Conservation (phyloP, 2,888 invertebrate genomes). For the Eupithecia pulchellata region DNA sequence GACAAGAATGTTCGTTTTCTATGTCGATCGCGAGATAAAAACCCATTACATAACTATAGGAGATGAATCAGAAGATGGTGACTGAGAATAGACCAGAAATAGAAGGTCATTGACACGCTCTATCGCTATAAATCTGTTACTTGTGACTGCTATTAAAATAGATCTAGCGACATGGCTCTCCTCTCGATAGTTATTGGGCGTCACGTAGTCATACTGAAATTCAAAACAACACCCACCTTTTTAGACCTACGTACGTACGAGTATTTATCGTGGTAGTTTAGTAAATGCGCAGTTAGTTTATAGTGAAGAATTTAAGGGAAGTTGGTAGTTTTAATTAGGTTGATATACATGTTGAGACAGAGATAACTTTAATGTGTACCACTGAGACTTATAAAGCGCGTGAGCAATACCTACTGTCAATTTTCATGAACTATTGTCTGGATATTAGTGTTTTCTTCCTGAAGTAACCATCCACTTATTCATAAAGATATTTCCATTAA, state of each 20-base stretch:
- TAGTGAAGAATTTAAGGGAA: not conserved
- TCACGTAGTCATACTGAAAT: slow-evolving; percentile 22
- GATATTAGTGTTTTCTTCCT: not conserved
- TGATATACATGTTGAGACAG: not conserved
- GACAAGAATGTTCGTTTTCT: not conserved
- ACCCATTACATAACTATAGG: slow-evolving; percentile 36
- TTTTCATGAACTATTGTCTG: not conserved
- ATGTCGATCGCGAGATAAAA: slow-evolving; percentile 7
- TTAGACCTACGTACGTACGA: not conserved
- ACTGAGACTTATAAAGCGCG: not conserved
- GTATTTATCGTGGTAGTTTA: not conserved
- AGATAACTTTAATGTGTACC: not conserved
- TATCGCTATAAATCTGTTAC: slow-evolving; percentile 49
- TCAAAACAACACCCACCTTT: slow-evolving; percentile 12
- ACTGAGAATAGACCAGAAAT: slow-evolving; percentile 54
- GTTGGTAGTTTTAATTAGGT: not conserved
- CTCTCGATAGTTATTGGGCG: slow-evolving; percentile 6
- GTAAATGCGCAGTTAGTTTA: slow-evolving; percentile 2
- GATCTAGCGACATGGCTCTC: slow-evolving; percentile 17
- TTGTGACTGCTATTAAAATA: slow-evolving; percentile 28
- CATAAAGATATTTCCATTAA: no score
- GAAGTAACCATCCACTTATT: no score
- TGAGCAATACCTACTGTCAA: not conserved
- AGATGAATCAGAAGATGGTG: slow-evolving; percentile 42
- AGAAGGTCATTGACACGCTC: slow-evolving; percentile 60